Base-by-base conservation (phyloP, 2,797 vertebrate species). In the Anguilla marmorata region DNA sequence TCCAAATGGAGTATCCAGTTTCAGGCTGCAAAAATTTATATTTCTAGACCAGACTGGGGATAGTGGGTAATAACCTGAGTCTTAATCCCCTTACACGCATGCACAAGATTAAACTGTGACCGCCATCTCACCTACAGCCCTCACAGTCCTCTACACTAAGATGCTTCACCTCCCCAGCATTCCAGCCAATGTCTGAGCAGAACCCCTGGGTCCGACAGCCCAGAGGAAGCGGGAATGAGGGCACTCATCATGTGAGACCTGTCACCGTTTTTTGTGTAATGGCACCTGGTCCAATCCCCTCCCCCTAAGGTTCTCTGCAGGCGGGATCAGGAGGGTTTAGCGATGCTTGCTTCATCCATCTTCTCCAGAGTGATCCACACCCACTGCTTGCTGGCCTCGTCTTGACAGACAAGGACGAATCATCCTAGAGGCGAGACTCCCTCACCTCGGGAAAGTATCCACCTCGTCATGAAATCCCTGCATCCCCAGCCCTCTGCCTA, bases 391-490 rank as follows among this genome's bases (percentile, higher is more conserved):
- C 87, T 89, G 87, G 89, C 89, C 87, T 92, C 91, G 93, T 93
- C 90, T 89, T 91, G 94, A 93, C 85, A 90, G 93, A 93, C 92
- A 94, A 92, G 93, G 93, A 95, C 89, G 88, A 90, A 95, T 94
- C 92, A 90, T 88, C 82, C 50, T 16, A 74, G 86, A 88, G 89
- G 80, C 91, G 86, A 87, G 19, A 87, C 90, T 93, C 92, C 90
- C 90, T 92, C 89, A 93, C 92, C 91, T 93, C 91, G 91, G 88
- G 88, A 90, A 92, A 90, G 87, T 90, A 88, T 52, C 79, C 85
- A 87, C 82, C 0, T 87, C 86, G 90, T 90, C 89, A 80, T 3
- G 66, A 85, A 90, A 85, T 12, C 27, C 56, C 69, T 27, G 9
- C 41, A 50, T 45, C 37, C 72, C 89, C 83, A 72, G 14, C 52